A percentile compares a stretch with the other conserved stretches of the same genome.
These are phyloP conservation scores for Ernsta delagoae DNA, from an alignment of 2,888 invertebrate species.

Conservation along the genomic window DNA sequence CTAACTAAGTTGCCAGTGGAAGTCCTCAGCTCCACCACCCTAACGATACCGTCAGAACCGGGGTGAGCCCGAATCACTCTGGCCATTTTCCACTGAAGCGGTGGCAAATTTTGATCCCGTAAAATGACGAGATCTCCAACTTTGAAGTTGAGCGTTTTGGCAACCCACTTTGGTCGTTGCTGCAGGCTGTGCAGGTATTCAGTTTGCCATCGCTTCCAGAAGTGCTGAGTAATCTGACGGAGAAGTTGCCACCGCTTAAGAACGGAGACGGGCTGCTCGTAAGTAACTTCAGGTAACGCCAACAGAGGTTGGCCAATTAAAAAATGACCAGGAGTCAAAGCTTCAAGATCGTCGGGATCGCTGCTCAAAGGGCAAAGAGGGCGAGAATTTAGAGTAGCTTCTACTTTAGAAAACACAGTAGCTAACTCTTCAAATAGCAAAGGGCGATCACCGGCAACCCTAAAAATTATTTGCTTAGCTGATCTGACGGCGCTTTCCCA, in stretches of 20 bases:
- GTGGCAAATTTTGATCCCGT: constrained; percentile 27
- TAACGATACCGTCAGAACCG: constrained; percentile 31
- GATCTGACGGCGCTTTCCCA: constrained; percentile 33
- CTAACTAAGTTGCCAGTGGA: constrained; percentile 12
- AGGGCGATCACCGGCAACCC: constrained; percentile 42
- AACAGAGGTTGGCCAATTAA: constrained; percentile 37
- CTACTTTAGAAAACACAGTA: constrained; percentile 42
- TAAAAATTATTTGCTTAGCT: constrained; percentile 37
- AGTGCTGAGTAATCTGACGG: constrained; percentile 35
- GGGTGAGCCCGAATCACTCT: constrained; percentile 22
- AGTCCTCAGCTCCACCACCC: constrained; percentile 29
- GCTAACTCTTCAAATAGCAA: constrained; percentile 17
- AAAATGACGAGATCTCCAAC: constrained; percentile 29
- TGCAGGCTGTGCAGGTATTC: constrained; percentile 33
- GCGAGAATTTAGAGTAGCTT: constrained; percentile 38
- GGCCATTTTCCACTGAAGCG: constrained; percentile 29
- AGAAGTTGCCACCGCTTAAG: constrained; percentile 26
- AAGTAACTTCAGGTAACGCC: constrained; percentile 25
- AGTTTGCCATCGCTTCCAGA: constrained; percentile 33
- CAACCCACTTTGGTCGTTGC: constrained; percentile 28
- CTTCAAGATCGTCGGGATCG: constrained; percentile 49
- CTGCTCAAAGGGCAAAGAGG: constrained; percentile 40
- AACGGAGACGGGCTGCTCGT: constrained; percentile 1
- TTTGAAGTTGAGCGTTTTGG: background rate
- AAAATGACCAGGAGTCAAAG: constrained; percentile 38